Conservation (phyloP, 2,797 vertebrate genomes). For the Tenualosa thibaudeaui region DNA sequence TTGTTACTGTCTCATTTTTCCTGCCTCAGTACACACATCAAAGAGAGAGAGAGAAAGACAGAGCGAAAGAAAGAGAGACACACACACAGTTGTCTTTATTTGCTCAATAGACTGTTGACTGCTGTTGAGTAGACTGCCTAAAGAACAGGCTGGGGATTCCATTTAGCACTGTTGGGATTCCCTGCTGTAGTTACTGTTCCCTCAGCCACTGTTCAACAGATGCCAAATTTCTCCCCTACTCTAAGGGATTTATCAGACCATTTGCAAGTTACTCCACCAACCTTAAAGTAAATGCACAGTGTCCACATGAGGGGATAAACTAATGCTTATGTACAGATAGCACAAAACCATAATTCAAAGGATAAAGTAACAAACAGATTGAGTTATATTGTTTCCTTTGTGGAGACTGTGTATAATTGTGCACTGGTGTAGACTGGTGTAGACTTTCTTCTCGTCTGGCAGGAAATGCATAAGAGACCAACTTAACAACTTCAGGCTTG, state of each 20-base stretch:
- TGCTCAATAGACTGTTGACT: conserved; percentile 13
- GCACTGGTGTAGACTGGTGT: too few species aligned
- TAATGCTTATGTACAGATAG: not conserved
- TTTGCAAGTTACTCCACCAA: not conserved
- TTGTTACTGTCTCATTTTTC: conserved; percentile 27
- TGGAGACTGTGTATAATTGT: not conserved
- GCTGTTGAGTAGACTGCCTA: not conserved
- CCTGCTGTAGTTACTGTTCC: not conserved
- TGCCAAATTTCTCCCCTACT: not conserved
- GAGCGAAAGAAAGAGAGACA: not conserved
- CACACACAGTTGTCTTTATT: not conserved
- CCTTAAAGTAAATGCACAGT: not conserved
- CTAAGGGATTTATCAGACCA: not conserved
- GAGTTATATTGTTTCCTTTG: not conserved
- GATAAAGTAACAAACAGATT: not conserved
- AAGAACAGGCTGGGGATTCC: not conserved
- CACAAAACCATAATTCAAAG: not conserved
- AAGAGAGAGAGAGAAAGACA: too few species aligned
- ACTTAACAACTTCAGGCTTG: not conserved
- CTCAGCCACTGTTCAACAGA: not conserved
- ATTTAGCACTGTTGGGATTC: not conserved
- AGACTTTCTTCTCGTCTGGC: not conserved
- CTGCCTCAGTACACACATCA: conserved; percentile 29
- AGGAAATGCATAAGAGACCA: not conserved
- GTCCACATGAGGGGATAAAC: not conserved